Evolutionary conservation across 2,113 vertebrate genomes (phyloP).

Genomic region (Chamaea fasciata): DNA sequence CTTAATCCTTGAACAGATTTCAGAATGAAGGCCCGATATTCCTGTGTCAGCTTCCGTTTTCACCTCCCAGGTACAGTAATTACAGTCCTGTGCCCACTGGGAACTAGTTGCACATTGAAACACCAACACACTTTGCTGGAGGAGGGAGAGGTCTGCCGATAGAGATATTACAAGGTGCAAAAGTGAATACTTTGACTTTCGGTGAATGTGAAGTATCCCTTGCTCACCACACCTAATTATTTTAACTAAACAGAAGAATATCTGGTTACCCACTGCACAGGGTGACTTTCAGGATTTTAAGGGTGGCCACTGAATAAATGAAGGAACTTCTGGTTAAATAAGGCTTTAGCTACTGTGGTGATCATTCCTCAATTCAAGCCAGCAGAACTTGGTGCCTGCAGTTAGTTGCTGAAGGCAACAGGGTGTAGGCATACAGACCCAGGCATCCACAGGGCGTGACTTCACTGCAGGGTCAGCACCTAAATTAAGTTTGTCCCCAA

Average conservation of each 20-base stretch:
- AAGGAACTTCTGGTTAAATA: not conserved
- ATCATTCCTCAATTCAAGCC: not conserved
- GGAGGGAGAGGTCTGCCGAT: not conserved
- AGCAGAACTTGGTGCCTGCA: not conserved
- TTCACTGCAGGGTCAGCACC: not conserved
- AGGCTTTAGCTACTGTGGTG: rapidly evolving
- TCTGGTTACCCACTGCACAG: not conserved
- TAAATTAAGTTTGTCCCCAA: constrained; percentile 3
- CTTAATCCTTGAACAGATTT: not conserved
- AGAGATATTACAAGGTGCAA: not conserved
- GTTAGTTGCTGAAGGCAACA: not conserved
- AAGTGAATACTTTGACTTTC: not conserved
- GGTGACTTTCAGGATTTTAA: not conserved
- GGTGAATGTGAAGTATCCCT: not conserved
- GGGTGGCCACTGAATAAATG: rapidly evolving
- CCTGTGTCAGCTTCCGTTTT: not conserved
- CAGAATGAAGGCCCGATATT: not conserved
- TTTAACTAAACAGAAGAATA: not conserved
- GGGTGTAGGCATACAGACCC: not conserved
- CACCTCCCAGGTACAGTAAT: not conserved
- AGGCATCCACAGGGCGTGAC: not conserved
- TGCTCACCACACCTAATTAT: not conserved
- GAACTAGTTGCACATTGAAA: not conserved
- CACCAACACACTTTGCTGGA: not conserved
- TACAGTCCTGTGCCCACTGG: constrained; percentile 3